These are phyloP conservation scores for Ametastegia equiseti DNA, from an alignment of 2,888 invertebrate genomes.

Conservation along the genomic window DNA sequence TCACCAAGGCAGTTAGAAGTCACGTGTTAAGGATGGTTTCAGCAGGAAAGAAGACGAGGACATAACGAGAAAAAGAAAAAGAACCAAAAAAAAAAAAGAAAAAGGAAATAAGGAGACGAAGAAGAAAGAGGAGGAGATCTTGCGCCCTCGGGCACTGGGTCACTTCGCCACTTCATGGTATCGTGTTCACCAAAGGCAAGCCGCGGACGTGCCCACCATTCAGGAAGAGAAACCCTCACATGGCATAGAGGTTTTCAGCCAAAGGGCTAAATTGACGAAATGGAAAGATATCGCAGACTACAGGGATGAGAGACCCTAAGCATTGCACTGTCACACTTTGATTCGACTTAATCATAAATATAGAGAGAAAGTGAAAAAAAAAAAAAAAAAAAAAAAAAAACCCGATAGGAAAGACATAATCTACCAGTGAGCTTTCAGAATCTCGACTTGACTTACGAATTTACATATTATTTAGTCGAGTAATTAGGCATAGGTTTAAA, in stretches of 20 bases:
- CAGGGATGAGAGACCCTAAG: neutral
- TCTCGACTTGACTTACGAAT: neutral
- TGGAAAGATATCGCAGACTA: neutral
- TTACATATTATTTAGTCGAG: no score
- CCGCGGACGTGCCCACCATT: conserved; percentile 57
- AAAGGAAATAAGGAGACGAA: neutral
- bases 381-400: neutral
- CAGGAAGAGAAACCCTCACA: neutral
- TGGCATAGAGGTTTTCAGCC: neutral
- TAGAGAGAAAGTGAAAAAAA: neutral
- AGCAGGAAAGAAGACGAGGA: conserved; percentile 6
- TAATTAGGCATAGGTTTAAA: no score
- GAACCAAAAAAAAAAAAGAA: neutral
- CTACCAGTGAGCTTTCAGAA: no score
- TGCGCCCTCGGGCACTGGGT: conserved; percentile 58
- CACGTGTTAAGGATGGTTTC: conserved; percentile 15
- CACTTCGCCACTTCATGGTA: conserved; percentile 60
- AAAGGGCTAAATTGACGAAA: neutral
- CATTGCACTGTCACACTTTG: neutral
- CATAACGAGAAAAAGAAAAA: neutral
- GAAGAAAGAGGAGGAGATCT: neutral
- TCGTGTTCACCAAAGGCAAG: conserved; percentile 70
- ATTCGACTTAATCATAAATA: neutral
- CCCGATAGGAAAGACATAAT: no score
- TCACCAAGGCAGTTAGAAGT: neutral